Evolutionary conservation across 2,888 invertebrate genomes (phyloP), one percentile per base, ranked within the genome.

Genomic region (Epistrophe grossulariae): DNA sequence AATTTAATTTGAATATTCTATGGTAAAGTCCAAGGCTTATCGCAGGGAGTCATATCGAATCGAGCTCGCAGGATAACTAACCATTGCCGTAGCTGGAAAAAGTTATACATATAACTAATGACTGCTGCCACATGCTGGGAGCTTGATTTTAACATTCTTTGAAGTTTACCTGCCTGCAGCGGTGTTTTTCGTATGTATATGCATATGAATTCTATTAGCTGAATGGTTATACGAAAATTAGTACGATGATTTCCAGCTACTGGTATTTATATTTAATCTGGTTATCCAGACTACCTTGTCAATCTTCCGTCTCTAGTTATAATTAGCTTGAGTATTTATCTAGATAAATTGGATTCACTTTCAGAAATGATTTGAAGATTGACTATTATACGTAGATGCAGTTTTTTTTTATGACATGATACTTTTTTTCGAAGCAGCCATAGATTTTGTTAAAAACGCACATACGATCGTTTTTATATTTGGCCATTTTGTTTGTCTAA

Each of bases 1-100:
- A 62, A 76, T 55, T 66, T 66, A 71, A 71, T 71, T 82, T 77
- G 50, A 81, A 76, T 81, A 70, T 74, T 70, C 43, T 48, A 64
- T 45, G 64, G 57, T 8, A 79, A 31, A 72, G 48, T 24, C 31
- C 50, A 50, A 70, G 10, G 60, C 62, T 71, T 79, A 62, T 71
- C 31, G 28, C 11, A 17, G 13, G 66, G 48, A 48, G 19, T 19
- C 28, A 35, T 35, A 50, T 17, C 7, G 35, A 71, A 24, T 64
- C 2, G 35, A 24, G 24, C 9, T 50, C 15, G 35, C 38, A 38
- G 68, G 74, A 52, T 60, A 64, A 24, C 24, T 60, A 64, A n/a
- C 40, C 43, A 38, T 2, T 40, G 60, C 31, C 50, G 19, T 35
- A 64, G 45, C 11, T 71, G n/a, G 40, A 64, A 52, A 52, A 31